Percentiles rank a stretch among this genome's conserved stretches.
phyloP scores from a whole-genome alignment of 1,140 invertebrate genomes.

The Lysiphlebus fabarum region DNA sequence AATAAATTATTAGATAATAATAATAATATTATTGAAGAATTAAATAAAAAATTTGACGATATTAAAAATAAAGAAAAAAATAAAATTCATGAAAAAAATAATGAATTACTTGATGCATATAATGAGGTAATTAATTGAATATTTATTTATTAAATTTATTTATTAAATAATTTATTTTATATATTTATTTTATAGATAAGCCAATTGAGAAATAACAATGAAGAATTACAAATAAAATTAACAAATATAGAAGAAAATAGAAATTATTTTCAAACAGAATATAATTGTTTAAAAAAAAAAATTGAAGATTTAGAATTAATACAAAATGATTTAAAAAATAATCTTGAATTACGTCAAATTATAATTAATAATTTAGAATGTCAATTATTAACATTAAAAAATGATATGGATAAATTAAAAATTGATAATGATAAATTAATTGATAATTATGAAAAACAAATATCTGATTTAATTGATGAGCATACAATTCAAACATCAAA shows the following conservation, averaged over 20 bases:
- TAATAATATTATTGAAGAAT: too few species aligned
- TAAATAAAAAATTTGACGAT: too few species aligned
- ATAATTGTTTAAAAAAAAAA: constrained; percentile 20
- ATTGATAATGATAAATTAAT: constrained; percentile 33
- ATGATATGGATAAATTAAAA: constrained; percentile 34
- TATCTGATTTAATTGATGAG: constrained; percentile 21
- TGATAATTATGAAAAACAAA: constrained; percentile 25
- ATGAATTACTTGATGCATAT: too few species aligned
- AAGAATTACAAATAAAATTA: constrained; percentile 23
- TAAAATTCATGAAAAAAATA: too few species aligned
- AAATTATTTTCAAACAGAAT: constrained; percentile 28
- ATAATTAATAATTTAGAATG: constrained; percentile 33
- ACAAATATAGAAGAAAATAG: constrained; percentile 18
- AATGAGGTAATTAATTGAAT: too few species aligned
- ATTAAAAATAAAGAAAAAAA: too few species aligned
- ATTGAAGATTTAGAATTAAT: constrained; percentile 22
- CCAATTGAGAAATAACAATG: constrained; percentile 13
- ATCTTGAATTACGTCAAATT: constrained; percentile 29
- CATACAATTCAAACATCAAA: too few species aligned
- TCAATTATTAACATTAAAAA: constrained; percentile 32
- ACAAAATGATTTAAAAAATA: constrained; percentile 24
- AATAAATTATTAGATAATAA: too few species aligned
- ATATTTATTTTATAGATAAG: constrained; percentile 3
- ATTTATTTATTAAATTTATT: too few species aligned
- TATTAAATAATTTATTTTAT: too few species aligned